Percentiles rank a stretch among this genome's conserved stretches.
phyloP scores from a whole-genome alignment of 23 tunicate species.

The Trididemnum nubilum region DNA sequence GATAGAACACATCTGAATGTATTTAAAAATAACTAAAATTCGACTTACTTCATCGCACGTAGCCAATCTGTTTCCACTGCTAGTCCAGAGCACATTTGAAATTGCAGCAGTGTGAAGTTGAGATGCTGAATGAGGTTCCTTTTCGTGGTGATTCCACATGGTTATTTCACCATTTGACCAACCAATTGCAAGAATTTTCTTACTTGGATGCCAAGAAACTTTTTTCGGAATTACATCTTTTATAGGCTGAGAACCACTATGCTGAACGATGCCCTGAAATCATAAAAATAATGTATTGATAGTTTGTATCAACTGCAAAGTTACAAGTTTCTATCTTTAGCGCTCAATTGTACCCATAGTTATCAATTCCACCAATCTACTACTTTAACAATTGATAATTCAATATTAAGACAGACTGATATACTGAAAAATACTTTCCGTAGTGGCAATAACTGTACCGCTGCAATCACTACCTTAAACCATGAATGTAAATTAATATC shows the following conservation, averaged over 20 bases:
- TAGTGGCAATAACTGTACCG: too few species aligned
- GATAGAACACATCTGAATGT: too few species aligned
- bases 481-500: too few species aligned
- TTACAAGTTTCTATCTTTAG: too few species aligned
- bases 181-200: slow-evolving; percentile 73
- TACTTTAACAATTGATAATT: too few species aligned
- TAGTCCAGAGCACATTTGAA: slow-evolving; percentile 54
- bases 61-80: slow-evolving; percentile 50
- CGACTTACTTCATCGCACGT: slow-evolving; percentile 75
- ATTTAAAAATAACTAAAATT: neutral
- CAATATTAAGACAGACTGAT: too few species aligned
- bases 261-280: slow-evolving; percentile 47
- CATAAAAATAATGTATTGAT: neutral
- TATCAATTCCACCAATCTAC: too few species aligned
- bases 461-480: too few species aligned
- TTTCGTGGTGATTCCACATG: slow-evolving; percentile 75
- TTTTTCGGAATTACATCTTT: slow-evolving; percentile 41
- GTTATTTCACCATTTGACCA: slow-evolving; percentile 80
- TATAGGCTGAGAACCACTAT: slow-evolving; percentile 28
- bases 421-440: too few species aligned
- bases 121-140: slow-evolving; percentile 54
- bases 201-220: slow-evolving; percentile 70
- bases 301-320: neutral
- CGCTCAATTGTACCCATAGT: too few species aligned
- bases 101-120: slow-evolving; percentile 51